phyloP scores from a whole-genome alignment of 2,888 invertebrate genomes.

The Eupeodes latifasciatus region DNA sequence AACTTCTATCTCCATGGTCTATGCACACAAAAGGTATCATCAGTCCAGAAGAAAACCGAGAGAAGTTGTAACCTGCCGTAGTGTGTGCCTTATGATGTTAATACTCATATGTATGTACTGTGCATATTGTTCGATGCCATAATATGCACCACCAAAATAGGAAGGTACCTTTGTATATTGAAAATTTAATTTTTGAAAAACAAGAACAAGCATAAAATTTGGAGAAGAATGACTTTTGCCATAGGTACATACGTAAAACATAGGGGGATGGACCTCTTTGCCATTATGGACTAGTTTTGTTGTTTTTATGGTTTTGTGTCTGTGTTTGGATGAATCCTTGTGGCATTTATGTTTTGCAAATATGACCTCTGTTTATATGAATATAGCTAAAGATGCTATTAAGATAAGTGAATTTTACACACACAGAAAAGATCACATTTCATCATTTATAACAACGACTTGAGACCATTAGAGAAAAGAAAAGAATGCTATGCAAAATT shows the following conservation, averaged over 20 bases:
- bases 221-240: background rate
- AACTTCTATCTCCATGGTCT: background rate
- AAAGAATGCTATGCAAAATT: too few species aligned
- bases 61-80: too few species aligned
- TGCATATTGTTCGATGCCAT: background rate
- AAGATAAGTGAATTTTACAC: background rate
- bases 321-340: background rate
- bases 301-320: background rate
- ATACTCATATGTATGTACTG: too few species aligned
- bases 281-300: background rate
- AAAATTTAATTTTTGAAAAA: background rate
- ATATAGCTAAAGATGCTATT: background rate
- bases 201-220: background rate
- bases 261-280: background rate
- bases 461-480: too few species aligned
- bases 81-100: too few species aligned
- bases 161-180: background rate
- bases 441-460: too few species aligned
- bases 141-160: background rate
- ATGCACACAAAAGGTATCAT: too few species aligned
- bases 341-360: background rate
- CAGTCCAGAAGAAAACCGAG: too few species aligned
- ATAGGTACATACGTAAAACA: background rate
- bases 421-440: too few species aligned
- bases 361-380: background rate